phyloP scores from a whole-genome alignment of 2,113 vertebrate genomes.

The Hemiscyllium ocellatum region DNA sequence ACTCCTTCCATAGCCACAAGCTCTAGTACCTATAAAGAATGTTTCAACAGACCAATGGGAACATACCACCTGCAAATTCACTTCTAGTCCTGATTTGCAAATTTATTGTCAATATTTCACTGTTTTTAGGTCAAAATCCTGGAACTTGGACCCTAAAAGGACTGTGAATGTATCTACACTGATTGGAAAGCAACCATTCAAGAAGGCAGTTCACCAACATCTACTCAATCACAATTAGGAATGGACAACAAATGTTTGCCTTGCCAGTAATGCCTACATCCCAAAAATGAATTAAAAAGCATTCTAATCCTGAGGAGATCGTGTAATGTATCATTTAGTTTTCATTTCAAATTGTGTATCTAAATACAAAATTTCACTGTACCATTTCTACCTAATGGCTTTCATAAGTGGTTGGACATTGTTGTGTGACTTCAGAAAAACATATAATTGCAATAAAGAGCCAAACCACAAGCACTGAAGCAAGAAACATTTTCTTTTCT shows the following conservation, averaged over 20 bases:
- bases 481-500: neutral
- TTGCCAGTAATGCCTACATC: neutral
- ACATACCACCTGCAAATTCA: neutral
- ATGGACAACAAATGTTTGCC: neutral
- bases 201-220: neutral
- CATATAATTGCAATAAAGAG: constrained; percentile 21
- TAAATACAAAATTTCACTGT: neutral
- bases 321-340: neutral
- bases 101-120: neutral
- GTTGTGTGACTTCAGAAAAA: neutral
- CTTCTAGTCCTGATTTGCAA: neutral
- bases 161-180: neutral
- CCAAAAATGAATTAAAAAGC: neutral
- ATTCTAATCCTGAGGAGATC: neutral
- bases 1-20: too few relatives aligned
- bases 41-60: neutral
- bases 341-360: neutral
- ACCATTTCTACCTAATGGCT: neutral
- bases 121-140: neutral
- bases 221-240: neutral
- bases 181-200: neutral
- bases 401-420: neutral
- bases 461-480: neutral
- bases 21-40: too few relatives aligned
- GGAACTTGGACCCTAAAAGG: neutral